phyloP scores from a whole-genome alignment of 2,113 vertebrate species.

The Micronycteris hirsuta region DNA sequence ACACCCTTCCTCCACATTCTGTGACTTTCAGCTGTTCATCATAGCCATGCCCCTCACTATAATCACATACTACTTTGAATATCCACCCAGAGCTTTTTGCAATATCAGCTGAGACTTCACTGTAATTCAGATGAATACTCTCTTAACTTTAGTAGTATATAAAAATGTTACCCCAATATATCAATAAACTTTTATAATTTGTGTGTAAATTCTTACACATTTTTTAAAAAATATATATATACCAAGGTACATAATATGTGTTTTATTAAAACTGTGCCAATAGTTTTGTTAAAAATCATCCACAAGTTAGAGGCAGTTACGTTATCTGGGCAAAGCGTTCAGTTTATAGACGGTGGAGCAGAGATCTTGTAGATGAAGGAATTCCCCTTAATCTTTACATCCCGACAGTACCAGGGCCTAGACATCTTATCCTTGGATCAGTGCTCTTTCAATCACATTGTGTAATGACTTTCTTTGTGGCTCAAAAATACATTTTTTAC shows the following conservation, averaged over 20 bases:
- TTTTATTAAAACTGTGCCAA: not conserved
- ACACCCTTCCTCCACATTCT: not conserved
- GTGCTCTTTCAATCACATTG: not conserved
- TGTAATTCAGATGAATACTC: not conserved
- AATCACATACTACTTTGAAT: not conserved
- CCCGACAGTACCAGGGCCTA: not conserved
- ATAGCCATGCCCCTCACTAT: not conserved
- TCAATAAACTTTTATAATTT: not conserved
- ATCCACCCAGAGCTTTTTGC: not conserved
- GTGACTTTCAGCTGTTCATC: not conserved
- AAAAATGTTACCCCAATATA: not conserved
- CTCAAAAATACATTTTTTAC: not conserved
- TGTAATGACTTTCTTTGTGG: not conserved
- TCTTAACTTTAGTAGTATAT: not conserved
- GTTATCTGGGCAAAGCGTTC: not conserved
- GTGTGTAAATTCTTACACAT: not conserved
- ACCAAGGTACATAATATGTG: not conserved
- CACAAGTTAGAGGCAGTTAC: not conserved
- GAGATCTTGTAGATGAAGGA: not conserved
- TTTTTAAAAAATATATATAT: not conserved
- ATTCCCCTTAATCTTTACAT: not conserved
- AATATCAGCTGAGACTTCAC: too few relatives aligned
- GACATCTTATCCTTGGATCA: not conserved
- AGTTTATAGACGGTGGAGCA: not conserved
- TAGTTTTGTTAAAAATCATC: not conserved